phyloP scores from a whole-genome alignment of 2,797 vertebrate genomes.

The Chromobotia macracanthus region DNA sequence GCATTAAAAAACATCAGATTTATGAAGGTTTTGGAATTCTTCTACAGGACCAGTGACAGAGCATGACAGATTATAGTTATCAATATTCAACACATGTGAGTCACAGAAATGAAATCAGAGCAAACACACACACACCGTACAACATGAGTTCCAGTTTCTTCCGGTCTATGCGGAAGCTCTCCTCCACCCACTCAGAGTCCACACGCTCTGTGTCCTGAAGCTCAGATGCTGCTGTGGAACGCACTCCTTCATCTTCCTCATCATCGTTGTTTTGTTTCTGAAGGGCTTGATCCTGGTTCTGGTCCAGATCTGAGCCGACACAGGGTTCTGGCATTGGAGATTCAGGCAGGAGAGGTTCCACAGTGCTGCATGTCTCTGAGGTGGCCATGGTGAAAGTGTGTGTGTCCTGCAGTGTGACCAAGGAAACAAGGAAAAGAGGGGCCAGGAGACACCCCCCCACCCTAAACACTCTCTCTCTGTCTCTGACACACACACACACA shows the following conservation, averaged over 20 bases:
- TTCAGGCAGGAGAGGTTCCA: constrained; percentile 37
- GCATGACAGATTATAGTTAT: not conserved
- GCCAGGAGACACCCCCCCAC: constrained; percentile 39
- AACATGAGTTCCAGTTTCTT: constrained; percentile 83
- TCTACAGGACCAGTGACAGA: not conserved
- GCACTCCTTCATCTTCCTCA: constrained; percentile 51
- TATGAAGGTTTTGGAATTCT: constrained; percentile 15
- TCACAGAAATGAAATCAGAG: not conserved
- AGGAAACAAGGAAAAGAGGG: constrained; percentile 69
- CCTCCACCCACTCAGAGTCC: constrained; percentile 79
- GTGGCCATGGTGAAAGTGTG: constrained; percentile 29
- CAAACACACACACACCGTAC: constrained; percentile 65
- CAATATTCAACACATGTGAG: not conserved
- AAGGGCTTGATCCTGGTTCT: constrained; percentile 45
- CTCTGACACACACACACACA: constrained; percentile 36
- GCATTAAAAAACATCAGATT: not conserved
- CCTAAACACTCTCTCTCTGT: constrained; percentile 29
- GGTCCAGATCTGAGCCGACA: constrained; percentile 51
- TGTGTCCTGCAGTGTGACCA: constrained; percentile 71
- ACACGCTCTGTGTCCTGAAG: constrained; percentile 52
- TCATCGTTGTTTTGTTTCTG: constrained; percentile 24
- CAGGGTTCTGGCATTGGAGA: constrained; percentile 50
- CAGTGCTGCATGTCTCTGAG: constrained; percentile 43
- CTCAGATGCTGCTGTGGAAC: constrained; percentile 52
- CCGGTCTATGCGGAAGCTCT: constrained; percentile 83